Evolutionary conservation across 2,888 invertebrate species (phyloP).

Genomic region (Drosophila lacicola): DNA sequence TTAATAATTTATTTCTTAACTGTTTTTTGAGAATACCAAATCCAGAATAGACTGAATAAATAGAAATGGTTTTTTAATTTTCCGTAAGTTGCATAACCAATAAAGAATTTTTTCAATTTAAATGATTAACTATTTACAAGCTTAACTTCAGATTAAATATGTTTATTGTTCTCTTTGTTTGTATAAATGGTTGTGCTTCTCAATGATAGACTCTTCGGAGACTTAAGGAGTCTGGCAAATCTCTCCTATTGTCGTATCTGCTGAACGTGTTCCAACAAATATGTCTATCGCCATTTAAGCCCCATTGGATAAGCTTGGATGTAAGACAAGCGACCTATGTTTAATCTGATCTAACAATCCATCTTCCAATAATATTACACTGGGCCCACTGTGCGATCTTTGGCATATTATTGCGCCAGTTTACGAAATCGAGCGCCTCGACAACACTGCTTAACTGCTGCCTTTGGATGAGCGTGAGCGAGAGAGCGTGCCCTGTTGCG

Average conservation of each 20-base stretch:
- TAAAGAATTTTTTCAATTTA: too few species aligned
- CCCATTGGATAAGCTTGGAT: not conserved
- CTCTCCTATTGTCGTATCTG: too few species aligned
- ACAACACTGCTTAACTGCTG: constrained; percentile 21
- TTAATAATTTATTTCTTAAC: not conserved
- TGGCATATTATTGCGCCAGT: constrained; percentile 34
- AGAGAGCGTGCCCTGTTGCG: constrained; percentile 67
- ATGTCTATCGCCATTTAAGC: not conserved
- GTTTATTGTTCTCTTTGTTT: too few species aligned
- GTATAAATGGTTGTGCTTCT: too few species aligned
- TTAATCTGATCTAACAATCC: too few species aligned
- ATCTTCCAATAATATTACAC: not conserved
- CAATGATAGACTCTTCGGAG: too few species aligned
- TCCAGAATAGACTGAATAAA: not conserved
- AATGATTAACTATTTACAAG: too few species aligned
- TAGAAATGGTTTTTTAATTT: not conserved
- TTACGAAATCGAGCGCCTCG: constrained; percentile 25
- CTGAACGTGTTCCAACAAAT: too few species aligned
- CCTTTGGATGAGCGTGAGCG: constrained; percentile 49
- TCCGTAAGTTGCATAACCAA: too few species aligned
- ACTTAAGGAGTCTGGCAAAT: too few species aligned
- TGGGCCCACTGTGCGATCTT: constrained; percentile 49
- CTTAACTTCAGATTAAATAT: too few species aligned
- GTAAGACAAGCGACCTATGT: too few species aligned
- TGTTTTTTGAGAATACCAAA: not conserved